Evolutionary conservation across 1,140 invertebrate species (phyloP).

Genomic region (Helicoverpa zea): DNA sequence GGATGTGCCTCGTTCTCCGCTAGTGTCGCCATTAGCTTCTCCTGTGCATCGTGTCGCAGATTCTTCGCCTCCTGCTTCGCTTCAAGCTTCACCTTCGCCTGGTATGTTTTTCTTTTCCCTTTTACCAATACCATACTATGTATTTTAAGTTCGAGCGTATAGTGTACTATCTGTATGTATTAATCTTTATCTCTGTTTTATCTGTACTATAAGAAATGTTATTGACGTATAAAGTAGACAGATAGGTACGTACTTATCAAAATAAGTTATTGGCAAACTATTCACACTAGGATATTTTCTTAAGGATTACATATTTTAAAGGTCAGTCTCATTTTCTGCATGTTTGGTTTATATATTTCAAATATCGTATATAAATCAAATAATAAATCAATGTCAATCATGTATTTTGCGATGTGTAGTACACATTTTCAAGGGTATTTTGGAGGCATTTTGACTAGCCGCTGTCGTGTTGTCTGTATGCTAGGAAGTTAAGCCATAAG

Average conservation of each 20-base stretch:
- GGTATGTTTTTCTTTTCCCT: conserved; percentile 63
- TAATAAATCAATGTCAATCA: no score
- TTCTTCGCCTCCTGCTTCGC: conserved; percentile 70
- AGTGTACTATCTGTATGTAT: conserved; percentile 34
- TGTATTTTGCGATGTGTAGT: no score
- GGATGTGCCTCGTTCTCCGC: conserved; percentile 84
- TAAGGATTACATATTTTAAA: no score
- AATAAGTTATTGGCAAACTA: background rate
- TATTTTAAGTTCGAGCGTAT: background rate
- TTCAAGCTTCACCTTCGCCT: conserved; percentile 70
- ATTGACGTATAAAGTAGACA: conserved; percentile 44
- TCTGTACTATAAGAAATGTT: conserved; percentile 46
- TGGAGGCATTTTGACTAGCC: background rate
- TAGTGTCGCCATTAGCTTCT: conserved; percentile 85
- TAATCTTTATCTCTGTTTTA: conserved; percentile 52
- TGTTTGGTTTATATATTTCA: no score
- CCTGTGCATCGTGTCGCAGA: conserved; percentile 78
- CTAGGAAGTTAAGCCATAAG: conserved; percentile 63
- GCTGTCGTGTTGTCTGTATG: background rate
- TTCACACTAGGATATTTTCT: no score
- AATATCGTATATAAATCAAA: no score
- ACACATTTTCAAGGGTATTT: background rate
- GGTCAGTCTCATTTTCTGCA: no score
- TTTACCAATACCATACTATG: background rate
- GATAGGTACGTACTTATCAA: conserved; percentile 9